Conservation (phyloP, 2,888 invertebrate genomes). For the Macropis europaea region DNA sequence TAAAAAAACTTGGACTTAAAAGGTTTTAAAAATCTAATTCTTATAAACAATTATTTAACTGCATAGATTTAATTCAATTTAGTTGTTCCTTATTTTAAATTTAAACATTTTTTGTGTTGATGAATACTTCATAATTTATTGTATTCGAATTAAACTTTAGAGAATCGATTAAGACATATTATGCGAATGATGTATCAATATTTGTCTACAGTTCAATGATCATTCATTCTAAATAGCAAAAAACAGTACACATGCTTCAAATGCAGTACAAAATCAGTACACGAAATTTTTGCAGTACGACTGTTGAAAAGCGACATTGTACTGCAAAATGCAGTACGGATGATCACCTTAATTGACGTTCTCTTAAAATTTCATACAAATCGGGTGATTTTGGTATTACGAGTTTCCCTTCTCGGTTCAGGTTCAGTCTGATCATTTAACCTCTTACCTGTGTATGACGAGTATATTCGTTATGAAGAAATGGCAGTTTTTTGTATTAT, state of each 20-base stretch:
- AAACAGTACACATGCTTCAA: no score
- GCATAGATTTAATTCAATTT: background rate
- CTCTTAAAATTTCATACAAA: no score
- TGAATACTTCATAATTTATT: no score
- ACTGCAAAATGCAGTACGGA: background rate
- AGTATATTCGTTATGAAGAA: no score
- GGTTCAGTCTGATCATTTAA: no score
- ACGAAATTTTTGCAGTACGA: background rate
- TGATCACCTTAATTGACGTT: background rate
- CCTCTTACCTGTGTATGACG: no score
- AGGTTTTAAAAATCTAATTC: no score
- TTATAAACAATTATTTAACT: background rate
- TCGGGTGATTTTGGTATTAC: no score
- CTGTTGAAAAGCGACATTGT: background rate
- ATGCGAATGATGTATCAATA: background rate
- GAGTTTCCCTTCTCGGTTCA: no score
- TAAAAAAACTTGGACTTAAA: no score
- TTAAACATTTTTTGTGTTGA: background rate
- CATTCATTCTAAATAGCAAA: background rate
- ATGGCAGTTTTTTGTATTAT: no score
- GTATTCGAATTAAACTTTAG: background rate
- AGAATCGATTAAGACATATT: background rate
- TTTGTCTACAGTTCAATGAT: background rate
- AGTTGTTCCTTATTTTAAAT: background rate
- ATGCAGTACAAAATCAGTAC: background rate